phyloP scores from a whole-genome alignment of 2,888 invertebrate species.

The Tipula vernalis region DNA sequence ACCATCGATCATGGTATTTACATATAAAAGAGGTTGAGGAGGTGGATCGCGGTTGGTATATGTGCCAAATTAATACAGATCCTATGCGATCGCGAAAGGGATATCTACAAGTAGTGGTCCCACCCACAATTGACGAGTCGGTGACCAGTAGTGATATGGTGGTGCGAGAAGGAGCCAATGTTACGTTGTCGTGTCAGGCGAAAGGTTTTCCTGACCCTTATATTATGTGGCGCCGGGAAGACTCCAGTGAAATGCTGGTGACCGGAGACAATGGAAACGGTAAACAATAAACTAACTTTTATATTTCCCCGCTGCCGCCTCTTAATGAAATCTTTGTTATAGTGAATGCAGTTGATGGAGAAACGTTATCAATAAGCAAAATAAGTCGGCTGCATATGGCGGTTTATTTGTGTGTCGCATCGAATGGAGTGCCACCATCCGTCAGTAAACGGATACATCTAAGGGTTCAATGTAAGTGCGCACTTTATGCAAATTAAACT shows the following conservation, averaged over 20 bases:
- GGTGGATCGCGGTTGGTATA: slow-evolving; percentile 69
- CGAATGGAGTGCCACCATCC: slow-evolving; percentile 84
- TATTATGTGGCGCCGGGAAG: slow-evolving; percentile 76
- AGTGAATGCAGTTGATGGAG: slow-evolving; percentile 73
- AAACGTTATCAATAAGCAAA: slow-evolving; percentile 62
- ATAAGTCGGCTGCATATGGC: slow-evolving; percentile 79
- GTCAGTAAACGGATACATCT: slow-evolving; percentile 70
- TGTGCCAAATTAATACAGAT: slow-evolving; percentile 79
- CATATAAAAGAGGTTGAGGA: slow-evolving; percentile 72
- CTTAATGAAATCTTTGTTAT: slow-evolving; percentile 28
- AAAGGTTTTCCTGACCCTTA: slow-evolving; percentile 73
- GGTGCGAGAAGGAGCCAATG: slow-evolving; percentile 68
- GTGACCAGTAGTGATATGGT: slow-evolving; percentile 79
- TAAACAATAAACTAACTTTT: not conserved
- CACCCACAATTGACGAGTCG: slow-evolving; percentile 69
- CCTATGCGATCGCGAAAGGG: slow-evolving; percentile 74
- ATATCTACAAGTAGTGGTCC: slow-evolving; percentile 79
- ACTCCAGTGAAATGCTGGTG: slow-evolving; percentile 67
- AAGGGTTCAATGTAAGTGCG: slow-evolving; percentile 59
- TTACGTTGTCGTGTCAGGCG: slow-evolving; percentile 68
- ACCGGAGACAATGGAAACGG: slow-evolving; percentile 61
- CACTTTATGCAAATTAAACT: not conserved
- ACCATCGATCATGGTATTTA: slow-evolving; percentile 73
- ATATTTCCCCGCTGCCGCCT: not conserved
- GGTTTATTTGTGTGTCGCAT: slow-evolving; percentile 86